Conservation (phyloP, 1,140 invertebrate genomes). For the Physella acuta region DNA sequence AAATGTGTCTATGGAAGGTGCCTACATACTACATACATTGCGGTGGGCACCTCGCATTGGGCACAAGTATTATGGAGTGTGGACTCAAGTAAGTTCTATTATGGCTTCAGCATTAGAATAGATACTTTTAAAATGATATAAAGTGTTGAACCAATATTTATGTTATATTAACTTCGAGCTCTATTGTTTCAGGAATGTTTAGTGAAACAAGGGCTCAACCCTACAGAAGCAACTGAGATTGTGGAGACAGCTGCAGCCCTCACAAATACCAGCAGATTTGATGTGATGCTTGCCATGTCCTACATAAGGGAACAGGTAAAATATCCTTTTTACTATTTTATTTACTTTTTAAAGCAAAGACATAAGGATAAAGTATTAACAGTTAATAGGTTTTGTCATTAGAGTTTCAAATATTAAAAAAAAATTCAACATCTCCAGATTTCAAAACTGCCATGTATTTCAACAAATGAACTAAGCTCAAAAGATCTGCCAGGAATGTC, state of each 20-base stretch:
- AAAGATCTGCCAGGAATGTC: constrained; percentile 67
- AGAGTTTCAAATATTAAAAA: too few species aligned
- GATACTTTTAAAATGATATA: not conserved
- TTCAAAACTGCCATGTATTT: constrained; percentile 52
- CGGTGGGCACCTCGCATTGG: constrained; percentile 75
- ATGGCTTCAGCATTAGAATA: not conserved
- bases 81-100: constrained; percentile 62
- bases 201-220: constrained; percentile 87
- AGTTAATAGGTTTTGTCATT: too few species aligned
- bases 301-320: constrained; percentile 53
- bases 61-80: constrained; percentile 73
- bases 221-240: constrained; percentile 77
- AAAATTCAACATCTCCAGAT: too few species aligned
- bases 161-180: not conserved
- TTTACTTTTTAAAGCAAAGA: too few species aligned
- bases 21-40: constrained; percentile 70
- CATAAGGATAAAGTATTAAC: too few species aligned
- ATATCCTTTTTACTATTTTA: not conserved
- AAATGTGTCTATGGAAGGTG: constrained; percentile 64
- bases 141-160: constrained; percentile 1
- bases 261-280: constrained; percentile 70
- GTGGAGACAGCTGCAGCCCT: constrained; percentile 70
- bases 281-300: constrained; percentile 70
- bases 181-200: constrained; percentile 72
- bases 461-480: constrained; percentile 39